Conservation (phyloP, 2,888 invertebrate genomes). For the Malthinus seriepunctatus region DNA sequence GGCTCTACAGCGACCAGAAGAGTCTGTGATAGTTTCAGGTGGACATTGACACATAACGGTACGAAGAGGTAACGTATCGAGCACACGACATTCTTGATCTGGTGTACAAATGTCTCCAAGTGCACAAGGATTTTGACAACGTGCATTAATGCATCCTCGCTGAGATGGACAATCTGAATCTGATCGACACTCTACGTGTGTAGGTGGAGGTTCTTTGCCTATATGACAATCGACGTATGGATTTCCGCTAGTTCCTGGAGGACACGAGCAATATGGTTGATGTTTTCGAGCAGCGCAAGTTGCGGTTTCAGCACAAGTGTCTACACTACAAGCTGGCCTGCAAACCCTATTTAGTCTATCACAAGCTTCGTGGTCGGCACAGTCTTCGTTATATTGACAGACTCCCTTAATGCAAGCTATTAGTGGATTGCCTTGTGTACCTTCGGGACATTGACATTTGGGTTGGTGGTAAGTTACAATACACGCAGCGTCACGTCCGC, state of each 20-base stretch:
- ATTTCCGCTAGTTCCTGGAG: constrained; percentile 76
- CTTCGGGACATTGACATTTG: constrained; percentile 81
- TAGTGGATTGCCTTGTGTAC: constrained; percentile 83
- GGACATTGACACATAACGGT: constrained; percentile 89
- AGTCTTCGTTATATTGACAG: constrained; percentile 89
- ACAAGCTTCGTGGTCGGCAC: constrained; percentile 82
- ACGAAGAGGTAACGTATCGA: constrained; percentile 77
- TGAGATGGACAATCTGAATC: constrained; percentile 79
- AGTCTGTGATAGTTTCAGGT: constrained; percentile 75
- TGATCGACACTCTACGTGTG: constrained; percentile 65
- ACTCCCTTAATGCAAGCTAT: constrained; percentile 80
- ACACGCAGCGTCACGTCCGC: constrained; percentile 81
- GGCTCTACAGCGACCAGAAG: constrained; percentile 70
- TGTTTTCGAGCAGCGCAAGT: constrained; percentile 76
- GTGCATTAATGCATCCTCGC: constrained; percentile 75
- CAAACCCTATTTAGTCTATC: constrained; percentile 83
- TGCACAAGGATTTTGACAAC: constrained; percentile 78
- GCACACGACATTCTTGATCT: constrained; percentile 78
- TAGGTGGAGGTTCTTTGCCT: constrained; percentile 9
- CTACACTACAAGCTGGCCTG: constrained; percentile 79
- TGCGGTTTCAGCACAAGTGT: constrained; percentile 78
- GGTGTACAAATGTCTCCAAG: constrained; percentile 72
- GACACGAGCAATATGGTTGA: constrained; percentile 77
- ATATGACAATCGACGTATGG: constrained; percentile 69
- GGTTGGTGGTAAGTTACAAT: constrained; percentile 74